Evolutionary conservation across 1,140 invertebrate species (phyloP), one percentile per base, ranked within the genome.

Genomic region (Nautilus pompilius): DNA sequence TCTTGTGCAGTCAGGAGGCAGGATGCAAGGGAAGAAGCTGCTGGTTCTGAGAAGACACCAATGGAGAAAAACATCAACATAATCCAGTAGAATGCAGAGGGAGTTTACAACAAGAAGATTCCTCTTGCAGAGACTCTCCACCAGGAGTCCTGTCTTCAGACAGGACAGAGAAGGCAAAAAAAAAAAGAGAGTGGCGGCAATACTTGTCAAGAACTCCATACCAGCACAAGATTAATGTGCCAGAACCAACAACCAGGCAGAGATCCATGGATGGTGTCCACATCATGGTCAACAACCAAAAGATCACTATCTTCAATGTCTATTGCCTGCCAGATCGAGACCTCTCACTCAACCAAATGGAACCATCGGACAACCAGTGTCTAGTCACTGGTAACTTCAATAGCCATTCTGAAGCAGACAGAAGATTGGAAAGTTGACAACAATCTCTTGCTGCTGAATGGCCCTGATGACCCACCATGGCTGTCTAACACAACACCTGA

Each of bases 361-460:
- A 55, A 4, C 17, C 53, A 6, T 36, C 8, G 13, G 17, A 13
- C 3, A 34, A 26, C 5, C 24, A 58, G 13, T 64, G 29, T 17
- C 4, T 64, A 6, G 41, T 60, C 8, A 32, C 53, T 20, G 64
- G 54, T 24, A 55, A 62, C 17, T 62, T 62, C 32, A 66, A 62
- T 51, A 66, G 53, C 30, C 64, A 57, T 20, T 66, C 59, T 15
- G 46, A 58, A 65, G 20, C 41, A 64, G 17, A 46, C 51, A 28
- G 62, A 64, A 34, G 57, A 48, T 26, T 64, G 62, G 63, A 60
- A 49, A 28, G 29, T 33, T 3, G n/a, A 49, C n/a, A 60, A 53
- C 22, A 6, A 20, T 24, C 26, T 64, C 3, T 13, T 64, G 5
- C 63, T 61, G 0, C 8, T 51, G 24, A 64, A 60, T 28, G 5